phyloP scores from a whole-genome alignment of 2,888 invertebrate genomes.

The Drosophila cognata region DNA sequence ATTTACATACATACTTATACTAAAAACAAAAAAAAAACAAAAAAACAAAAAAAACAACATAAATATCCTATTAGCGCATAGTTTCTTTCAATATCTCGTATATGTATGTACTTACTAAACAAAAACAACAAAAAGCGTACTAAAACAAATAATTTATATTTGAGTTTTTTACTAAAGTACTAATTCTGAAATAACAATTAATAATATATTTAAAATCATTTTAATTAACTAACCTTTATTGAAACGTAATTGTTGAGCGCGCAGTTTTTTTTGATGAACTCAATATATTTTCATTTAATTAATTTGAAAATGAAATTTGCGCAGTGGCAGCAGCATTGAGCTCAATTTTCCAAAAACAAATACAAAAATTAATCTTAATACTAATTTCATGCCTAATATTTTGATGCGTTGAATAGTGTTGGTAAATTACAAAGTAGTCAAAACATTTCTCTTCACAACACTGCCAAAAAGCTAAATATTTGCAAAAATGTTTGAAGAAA shows the following conservation, averaged over 20 bases:
- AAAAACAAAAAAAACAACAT: constrained; percentile 38
- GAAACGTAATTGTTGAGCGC: constrained; percentile 59
- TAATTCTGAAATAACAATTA: constrained; percentile 33
- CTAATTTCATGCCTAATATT: constrained; percentile 49
- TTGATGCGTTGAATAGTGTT: constrained; percentile 70
- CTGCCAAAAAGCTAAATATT: constrained; percentile 37
- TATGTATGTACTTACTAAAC: constrained; percentile 60
- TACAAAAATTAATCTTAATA: constrained; percentile 19
- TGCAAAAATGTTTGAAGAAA: constrained; percentile 26
- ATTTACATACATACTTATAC: constrained; percentile 53
- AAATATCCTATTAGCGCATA: constrained; percentile 75
- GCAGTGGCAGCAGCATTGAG: constrained; percentile 68
- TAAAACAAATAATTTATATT: constrained; percentile 48
- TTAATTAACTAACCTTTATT: constrained; percentile 58
- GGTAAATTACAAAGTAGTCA: constrained; percentile 61
- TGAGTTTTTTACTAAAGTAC: constrained; percentile 44
- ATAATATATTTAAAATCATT: constrained; percentile 28
- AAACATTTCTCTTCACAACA: constrained; percentile 37
- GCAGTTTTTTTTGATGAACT: constrained; percentile 43
- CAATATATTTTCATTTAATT: constrained; percentile 51
- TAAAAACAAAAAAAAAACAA: constrained; percentile 27
- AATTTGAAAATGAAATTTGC: constrained; percentile 59
- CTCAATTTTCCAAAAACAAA: constrained; percentile 30
- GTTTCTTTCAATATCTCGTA: constrained; percentile 74
- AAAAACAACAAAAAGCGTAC: constrained; percentile 35